phyloP scores from a whole-genome alignment of 1,140 invertebrate species.

The Anagrus nilaparvatae region DNA sequence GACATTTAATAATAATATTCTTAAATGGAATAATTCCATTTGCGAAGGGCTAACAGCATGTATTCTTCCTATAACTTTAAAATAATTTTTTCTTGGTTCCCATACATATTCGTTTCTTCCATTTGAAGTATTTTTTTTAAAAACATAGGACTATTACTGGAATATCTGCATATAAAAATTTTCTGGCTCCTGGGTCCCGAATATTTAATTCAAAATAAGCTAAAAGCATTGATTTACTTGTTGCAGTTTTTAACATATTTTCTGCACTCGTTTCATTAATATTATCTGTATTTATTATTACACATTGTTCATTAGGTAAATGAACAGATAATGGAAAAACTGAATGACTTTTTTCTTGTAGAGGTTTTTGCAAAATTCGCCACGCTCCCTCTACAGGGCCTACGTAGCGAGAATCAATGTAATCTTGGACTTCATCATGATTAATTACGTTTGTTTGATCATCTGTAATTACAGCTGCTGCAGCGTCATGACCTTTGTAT shows the following conservation, averaged over 20 bases:
- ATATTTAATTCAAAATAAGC: slow-evolving; percentile 5
- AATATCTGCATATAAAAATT: slow-evolving; percentile 4
- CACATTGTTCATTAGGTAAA: slow-evolving; percentile 8
- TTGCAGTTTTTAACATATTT: neutral
- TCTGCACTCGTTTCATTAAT: neutral
- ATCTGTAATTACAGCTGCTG: slow-evolving; percentile 7
- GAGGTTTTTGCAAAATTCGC: neutral
- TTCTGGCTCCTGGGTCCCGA: neutral
- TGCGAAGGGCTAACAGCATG: slow-evolving; percentile 14
- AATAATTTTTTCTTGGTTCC: slow-evolving; percentile 3
- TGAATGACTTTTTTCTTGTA: slow-evolving; percentile 11
- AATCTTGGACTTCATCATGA: slow-evolving; percentile 15
- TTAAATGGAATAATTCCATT: slow-evolving; percentile 28
- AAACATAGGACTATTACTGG: slow-evolving; percentile 7
- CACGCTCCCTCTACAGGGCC: slow-evolving; percentile 5
- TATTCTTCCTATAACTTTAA: neutral
- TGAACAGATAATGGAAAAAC: slow-evolving; percentile 8
- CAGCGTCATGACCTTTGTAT: slow-evolving; percentile 13
- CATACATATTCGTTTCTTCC: slow-evolving; percentile 9
- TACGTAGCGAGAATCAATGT: slow-evolving; percentile 12
- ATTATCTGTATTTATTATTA: neutral
- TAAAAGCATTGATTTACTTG: neutral
- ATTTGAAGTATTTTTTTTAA: neutral
- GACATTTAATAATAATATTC: slow-evolving; percentile 23
- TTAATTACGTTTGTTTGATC: neutral